phyloP scores from a whole-genome alignment of 2,888 invertebrate genomes.

The Lydus trimaculatus region DNA sequence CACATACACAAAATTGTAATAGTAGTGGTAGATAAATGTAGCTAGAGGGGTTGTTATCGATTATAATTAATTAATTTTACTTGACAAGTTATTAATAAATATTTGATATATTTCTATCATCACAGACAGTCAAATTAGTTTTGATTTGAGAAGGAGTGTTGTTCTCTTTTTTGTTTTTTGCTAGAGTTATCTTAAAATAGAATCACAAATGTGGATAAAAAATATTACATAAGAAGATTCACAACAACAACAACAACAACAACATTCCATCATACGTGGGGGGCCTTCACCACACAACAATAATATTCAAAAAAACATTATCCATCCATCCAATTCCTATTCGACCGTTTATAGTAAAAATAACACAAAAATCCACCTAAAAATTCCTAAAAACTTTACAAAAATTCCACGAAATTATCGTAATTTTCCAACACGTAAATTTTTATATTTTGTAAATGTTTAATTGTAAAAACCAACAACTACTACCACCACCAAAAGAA shows the following conservation, averaged over 20 bases:
- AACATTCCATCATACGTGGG: neutral
- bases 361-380: too few species aligned
- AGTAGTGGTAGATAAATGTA: too few species aligned
- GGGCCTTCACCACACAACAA: neutral
- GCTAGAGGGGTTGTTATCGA: neutral
- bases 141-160: too few species aligned
- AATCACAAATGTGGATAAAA: too few species aligned
- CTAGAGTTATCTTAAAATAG: neutral
- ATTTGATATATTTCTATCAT: too few species aligned
- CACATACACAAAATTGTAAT: too few species aligned
- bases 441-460: conserved; percentile 1
- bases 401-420: neutral
- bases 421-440: neutral
- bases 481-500: neutral
- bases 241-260: neutral
- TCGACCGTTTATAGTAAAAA: too few species aligned
- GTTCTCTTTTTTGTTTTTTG: too few species aligned
- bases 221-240: too few species aligned
- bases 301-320: neutral
- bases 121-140: neutral
- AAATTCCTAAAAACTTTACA: neutral
- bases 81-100: too few species aligned
- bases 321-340: too few species aligned
- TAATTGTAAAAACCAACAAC: neutral
- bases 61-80: too few species aligned